Evolutionary conservation across 2,888 invertebrate species (phyloP), one percentile per base, ranked within the genome.

Genomic region (Leistus spinibarbis): DNA sequence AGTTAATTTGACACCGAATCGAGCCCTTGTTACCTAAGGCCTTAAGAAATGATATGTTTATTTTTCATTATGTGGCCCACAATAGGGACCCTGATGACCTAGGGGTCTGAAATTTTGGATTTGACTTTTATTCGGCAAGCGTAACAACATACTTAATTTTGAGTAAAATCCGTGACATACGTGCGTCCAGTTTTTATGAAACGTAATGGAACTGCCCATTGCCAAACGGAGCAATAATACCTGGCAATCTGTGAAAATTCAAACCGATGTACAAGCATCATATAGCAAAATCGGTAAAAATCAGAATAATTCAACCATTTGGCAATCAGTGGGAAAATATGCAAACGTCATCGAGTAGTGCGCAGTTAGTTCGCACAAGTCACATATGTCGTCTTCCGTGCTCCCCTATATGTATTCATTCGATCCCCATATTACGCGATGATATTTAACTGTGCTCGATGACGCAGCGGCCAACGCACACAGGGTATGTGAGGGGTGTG

Each of bases 331-430:
- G 53, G 70, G 22, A 70, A 69, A 63, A 70, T 69, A 40, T 40
- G 13, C 5, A 40, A 40, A 40, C 40, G 40, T 40, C 1, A 40
- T 40, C 40, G 10, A 40, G 13, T 40, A 13, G 13, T 40, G 40
- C 40, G 40, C 40, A 40, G 40, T 40, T 40, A 40, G 40, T 40
- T 40, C 40, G 13, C 40, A 13, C 40, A 72, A 54, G 56, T 72
- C 72, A 64, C 72, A 72, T 72, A 72, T 72, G 72, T 72, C 72
- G 65, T 72, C 65, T 65, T 56, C 53, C 19, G 22, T 19, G 13
- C n/a, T 53, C 54, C 16, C 24, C 23, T 17, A 62, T 20, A 63
- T 23, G 16, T 56, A 53, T 54, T 17, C 64, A 57, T 66, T 5
- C 17, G 22, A 16, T 17, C 64, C 64, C 64, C 16, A 22, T 23